Percentiles rank a stretch among this genome's conserved stretches.
phyloP scores from a whole-genome alignment of 2,797 vertebrate genomes.

The Artibeus jamaicensis region DNA sequence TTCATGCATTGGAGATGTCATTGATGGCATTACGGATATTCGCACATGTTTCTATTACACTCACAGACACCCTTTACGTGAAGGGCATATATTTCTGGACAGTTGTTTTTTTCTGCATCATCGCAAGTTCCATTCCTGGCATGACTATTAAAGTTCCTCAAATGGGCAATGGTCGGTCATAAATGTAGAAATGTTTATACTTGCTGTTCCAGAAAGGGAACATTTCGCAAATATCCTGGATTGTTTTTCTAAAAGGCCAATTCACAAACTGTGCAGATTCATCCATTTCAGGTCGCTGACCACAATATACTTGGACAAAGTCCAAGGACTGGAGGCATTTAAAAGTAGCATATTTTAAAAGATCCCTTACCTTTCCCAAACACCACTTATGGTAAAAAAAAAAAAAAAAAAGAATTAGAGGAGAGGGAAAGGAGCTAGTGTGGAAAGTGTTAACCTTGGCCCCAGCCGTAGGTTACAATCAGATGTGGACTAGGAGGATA shows the following conservation, averaged over 20 bases:
- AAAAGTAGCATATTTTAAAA: slow-evolving; percentile 32
- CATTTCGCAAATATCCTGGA: slow-evolving; percentile 27
- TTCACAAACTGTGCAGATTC: slow-evolving; percentile 36
- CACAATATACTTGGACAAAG: background rate
- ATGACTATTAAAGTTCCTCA: background rate
- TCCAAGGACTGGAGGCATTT: slow-evolving; percentile 35
- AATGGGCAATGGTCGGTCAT: background rate
- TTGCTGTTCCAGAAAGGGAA: background rate
- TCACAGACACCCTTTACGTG: background rate
- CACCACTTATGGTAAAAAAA: background rate
- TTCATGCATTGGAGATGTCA: background rate
- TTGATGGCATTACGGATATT: background rate
- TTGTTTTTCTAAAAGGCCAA: slow-evolving; percentile 31
- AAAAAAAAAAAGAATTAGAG: background rate
- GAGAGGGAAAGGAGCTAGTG: background rate
- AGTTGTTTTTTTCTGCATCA: background rate
- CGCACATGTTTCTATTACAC: background rate
- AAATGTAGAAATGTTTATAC: slow-evolving; percentile 38
- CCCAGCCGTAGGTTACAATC: background rate
- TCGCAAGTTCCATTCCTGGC: background rate
- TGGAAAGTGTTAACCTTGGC: background rate
- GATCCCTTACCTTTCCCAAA: background rate
- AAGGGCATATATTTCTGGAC: background rate
- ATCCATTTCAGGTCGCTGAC: slow-evolving; percentile 33
- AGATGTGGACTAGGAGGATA: background rate